Conservation (phyloP, 2,797 vertebrate genomes). For the Macrochelys suwanniensis region DNA sequence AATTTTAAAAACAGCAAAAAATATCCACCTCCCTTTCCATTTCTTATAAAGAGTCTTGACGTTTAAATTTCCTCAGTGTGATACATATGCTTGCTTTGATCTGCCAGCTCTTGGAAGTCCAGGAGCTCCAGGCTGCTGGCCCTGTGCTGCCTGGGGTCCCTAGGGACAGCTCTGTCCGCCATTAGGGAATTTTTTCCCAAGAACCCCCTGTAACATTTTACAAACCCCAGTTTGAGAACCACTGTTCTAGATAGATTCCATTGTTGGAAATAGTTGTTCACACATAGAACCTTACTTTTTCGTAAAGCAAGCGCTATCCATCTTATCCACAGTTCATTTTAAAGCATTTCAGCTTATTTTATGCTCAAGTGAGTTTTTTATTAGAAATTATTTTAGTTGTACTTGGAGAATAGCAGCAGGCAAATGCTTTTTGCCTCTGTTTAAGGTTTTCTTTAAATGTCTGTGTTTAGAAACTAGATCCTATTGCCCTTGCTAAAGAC, state of each 20-base stretch:
- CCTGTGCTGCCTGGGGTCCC: no score
- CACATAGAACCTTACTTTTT: slow-evolving; percentile 34
- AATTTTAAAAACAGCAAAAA: no score
- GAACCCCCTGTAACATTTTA: no score
- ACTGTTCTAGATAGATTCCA: neutral
- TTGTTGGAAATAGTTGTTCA: neutral
- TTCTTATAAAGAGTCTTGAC: no score
- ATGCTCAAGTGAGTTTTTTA: slow-evolving; percentile 54
- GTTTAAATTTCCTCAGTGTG: no score
- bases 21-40: no score
- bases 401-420: slow-evolving; percentile 30
- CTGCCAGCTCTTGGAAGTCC: no score
- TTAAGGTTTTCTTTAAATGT: slow-evolving; percentile 32
- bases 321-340: slow-evolving; percentile 15
- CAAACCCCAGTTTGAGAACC: no score
- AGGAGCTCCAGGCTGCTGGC: no score
- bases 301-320: slow-evolving; percentile 25
- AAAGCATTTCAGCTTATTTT: slow-evolving; percentile 54
- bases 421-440: slow-evolving; percentile 15
- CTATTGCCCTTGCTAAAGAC: slow-evolving; percentile 12
- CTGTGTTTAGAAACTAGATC: slow-evolving; percentile 41
- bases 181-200: no score
- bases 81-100: no score
- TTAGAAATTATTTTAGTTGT: slow-evolving; percentile 5
- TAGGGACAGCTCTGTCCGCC: no score